Base-by-base conservation (phyloP, 2,888 invertebrate genomes). In the Apodemia duryi region DNA sequence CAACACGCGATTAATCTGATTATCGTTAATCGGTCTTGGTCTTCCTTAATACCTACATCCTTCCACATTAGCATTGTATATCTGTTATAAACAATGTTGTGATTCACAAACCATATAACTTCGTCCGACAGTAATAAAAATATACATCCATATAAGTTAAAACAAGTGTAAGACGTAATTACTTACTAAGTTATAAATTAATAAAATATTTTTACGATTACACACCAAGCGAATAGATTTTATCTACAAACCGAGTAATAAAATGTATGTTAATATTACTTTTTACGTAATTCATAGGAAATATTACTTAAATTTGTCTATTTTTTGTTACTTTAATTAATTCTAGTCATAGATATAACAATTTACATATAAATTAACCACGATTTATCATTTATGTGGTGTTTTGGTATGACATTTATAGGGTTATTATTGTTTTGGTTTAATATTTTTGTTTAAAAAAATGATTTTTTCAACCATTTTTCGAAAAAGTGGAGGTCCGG, bases 181-280 rank as follows among this genome's bases (percentile, higher is more conserved):
- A 54, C 54, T 54, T 54, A 54, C 54, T 29, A 54, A 54, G 54
- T 54, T 32, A 54, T 52, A 28, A 51, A 43, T 43, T 54, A 54
- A 54, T 54, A 54, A 54, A 54, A 54, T 54, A 54, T 54, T 54
- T 54, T 54, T 54, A 54, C 54, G 28, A 54, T 54, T 54, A 28
- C 54, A 38, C 38, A 29, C 28, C 54, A 54, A 28, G 54, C 54
- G 29, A 10, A 54, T 54, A 54, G 54, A 54, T 54, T 9, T 10
- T 54, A 54, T 54, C 38, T 38, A 38, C 38, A 38, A 38, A 38
- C 38, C 7, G 38, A 38, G 38, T 38, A 38, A 38, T 38, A 38
- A 38, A 38, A 38, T 38, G 38, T 38, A 38, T 38, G 38, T 38
- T 38, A 7, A 38, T 38, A 38, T 38, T 38, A 38, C 38, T 7